Evolutionary conservation across 2,888 invertebrate genomes (phyloP).

Genomic region (Eupeodes luniger): DNA sequence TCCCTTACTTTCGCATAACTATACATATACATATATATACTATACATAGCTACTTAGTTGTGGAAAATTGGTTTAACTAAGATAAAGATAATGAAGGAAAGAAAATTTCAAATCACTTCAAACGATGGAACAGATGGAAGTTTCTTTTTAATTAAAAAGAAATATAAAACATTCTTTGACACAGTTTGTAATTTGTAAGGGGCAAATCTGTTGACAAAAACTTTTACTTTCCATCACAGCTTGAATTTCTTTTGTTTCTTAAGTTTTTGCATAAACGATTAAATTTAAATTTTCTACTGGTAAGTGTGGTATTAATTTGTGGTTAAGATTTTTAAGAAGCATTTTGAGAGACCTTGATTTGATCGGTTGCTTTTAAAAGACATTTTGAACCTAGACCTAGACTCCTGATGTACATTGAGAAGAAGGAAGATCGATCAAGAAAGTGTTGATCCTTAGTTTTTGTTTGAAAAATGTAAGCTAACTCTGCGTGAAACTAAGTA

Average conservation of each 20-base stretch:
- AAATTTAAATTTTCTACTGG: no score
- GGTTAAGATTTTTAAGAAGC: no score
- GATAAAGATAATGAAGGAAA: conserved; percentile 30
- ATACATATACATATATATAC: no score
- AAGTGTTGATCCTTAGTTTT: no score
- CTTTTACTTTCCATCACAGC: neutral
- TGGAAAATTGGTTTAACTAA: conserved; percentile 31
- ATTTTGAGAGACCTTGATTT: no score
- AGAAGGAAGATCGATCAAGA: no score
- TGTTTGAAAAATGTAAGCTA: no score
- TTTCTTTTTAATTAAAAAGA: neutral
- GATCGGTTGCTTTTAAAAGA: no score
- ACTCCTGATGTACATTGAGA: no score
- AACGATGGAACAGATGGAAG: neutral
- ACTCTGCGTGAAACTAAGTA: no score
- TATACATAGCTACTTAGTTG: conserved; percentile 24
- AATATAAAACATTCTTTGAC: neutral
- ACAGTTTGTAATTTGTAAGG: neutral
- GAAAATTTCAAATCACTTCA: conserved; percentile 38
- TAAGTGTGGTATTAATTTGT: no score
- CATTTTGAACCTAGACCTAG: no score
- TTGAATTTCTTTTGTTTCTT: neutral
- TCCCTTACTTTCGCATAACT: conserved; percentile 21
- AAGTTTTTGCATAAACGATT: neutral
- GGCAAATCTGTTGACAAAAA: neutral